Base-by-base conservation (phyloP, 2,888 invertebrate genomes). In the Arrhopalites spinosus region DNA sequence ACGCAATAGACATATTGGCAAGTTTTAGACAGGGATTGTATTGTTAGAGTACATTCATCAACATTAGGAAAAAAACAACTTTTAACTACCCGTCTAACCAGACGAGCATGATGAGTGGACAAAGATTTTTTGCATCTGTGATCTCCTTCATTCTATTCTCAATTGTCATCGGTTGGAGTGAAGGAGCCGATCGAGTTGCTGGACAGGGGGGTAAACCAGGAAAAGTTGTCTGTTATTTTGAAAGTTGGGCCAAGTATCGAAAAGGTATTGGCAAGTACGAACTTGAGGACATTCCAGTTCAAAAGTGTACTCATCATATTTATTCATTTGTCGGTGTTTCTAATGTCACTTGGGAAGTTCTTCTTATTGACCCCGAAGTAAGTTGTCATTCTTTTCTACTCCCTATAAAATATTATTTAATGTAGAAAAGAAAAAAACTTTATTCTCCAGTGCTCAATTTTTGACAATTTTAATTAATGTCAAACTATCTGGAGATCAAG, bases 301-400 rank as follows among this genome's bases (percentile, higher is more conserved):
- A 92, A 78, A 86, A 92, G 78, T 95, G 95, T 85, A 95, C 95
- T 0, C 95, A 95, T 85, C 85, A 94, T 64, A 90, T 95, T 71
- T 95, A 95, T 86, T 93, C 95, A 1, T 95, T 95, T 86, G 91
- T 94, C 81, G 95, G 95, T 0, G 91, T 95, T 78, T 89, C 92
- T 82, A 92, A 94, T 85, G 89, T 89, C 45, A 89, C 89, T 17
- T 92, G 92, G 89, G 90, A 91, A 83, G 90, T 94, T 7, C 87
- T 93, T 11, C 87, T 95, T 25, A 90, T 95, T 68, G 94, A 95
- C 85, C 91, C 91, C 2, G 93, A 94, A 87, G 91, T 92, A 85
- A 86, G 83, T 77, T 74, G 15, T 47, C 20, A 27, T 27, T 17
- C 17, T 63, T 72, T 43, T 50, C 17, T 13, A 13, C 17, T n/a